These are phyloP conservation scores for Enteromius paludinosus DNA, from an alignment of 2,797 vertebrate genomes.

Conservation along the genomic window DNA sequence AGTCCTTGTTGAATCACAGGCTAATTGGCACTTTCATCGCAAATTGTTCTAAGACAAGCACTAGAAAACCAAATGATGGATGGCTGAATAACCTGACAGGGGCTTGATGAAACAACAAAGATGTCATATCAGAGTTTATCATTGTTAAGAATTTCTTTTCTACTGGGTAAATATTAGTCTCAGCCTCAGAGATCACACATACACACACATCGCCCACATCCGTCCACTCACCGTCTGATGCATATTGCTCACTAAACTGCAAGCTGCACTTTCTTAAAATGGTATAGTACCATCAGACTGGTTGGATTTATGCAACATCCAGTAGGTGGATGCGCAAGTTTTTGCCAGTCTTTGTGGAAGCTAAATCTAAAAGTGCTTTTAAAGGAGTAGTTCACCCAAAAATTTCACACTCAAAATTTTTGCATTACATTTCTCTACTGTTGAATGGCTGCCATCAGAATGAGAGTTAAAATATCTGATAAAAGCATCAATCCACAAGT, in stretches of 20 bases:
- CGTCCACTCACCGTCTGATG: slow-evolving; percentile 17
- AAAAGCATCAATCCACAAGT: neutral
- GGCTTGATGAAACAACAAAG: slow-evolving; percentile 71
- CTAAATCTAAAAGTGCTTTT: neutral
- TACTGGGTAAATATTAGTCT: slow-evolving; percentile 6
- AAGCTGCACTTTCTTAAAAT: slow-evolving; percentile 10
- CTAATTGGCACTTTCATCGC: slow-evolving; percentile 61
- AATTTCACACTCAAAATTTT: neutral
- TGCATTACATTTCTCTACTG: neutral
- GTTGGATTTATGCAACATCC: neutral
- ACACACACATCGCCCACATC: slow-evolving; percentile 11
- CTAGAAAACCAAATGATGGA: slow-evolving; percentile 65
- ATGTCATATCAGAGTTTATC: slow-evolving; percentile 17
- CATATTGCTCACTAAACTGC: neutral
- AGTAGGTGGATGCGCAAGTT: no score
- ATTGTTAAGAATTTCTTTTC: neutral
- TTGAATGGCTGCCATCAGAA: neutral
- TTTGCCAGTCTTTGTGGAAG: neutral
- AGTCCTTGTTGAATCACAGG: slow-evolving; percentile 59
- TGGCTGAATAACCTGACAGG: slow-evolving; percentile 67
- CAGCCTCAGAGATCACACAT: neutral
- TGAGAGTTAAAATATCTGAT: neutral
- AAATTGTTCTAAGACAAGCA: slow-evolving; percentile 61
- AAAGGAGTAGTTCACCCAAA: neutral
- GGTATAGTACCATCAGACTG: neutral